Conservation (phyloP, 2,888 invertebrate genomes). For the Gisinianus flammeolus region DNA sequence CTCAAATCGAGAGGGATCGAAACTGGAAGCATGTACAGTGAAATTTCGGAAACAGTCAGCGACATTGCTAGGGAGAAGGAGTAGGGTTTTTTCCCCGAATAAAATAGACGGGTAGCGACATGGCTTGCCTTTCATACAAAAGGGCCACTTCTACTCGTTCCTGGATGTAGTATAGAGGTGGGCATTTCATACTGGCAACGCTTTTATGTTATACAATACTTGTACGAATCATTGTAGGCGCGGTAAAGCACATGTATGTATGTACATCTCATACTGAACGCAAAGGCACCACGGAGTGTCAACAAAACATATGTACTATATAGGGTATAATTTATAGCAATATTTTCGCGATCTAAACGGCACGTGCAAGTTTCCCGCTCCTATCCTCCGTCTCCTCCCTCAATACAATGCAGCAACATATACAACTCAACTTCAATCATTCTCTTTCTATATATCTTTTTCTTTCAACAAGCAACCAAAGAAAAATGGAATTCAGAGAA, state of each 20-base stretch:
- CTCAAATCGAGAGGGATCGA: neutral
- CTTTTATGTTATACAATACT: neutral
- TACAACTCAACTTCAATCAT: neutral
- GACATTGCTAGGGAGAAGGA: neutral
- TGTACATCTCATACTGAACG: neutral
- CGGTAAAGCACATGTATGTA: neutral
- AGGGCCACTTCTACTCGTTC: neutral
- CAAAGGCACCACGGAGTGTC: neutral
- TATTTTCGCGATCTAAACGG: neutral
- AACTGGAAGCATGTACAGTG: neutral
- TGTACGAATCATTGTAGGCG: neutral
- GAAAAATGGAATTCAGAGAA: no score
- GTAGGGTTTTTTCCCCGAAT: slow-evolving; percentile 6
- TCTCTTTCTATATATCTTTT: no score
- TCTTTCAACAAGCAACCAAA: no score
- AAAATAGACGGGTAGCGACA: no score
- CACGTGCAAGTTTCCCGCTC: slow-evolving; percentile 31
- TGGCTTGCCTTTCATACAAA: neutral
- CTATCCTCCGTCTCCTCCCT: slow-evolving; percentile 10
- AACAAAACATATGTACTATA: slow-evolving; percentile 5
- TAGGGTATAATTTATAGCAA: neutral
- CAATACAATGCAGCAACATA: no score
- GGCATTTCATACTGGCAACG: no score
- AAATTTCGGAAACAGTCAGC: neutral
- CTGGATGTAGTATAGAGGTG: no score